Base-by-base conservation (phyloP, 2,113 vertebrate species). In the Gracilinanus agilis region DNA sequence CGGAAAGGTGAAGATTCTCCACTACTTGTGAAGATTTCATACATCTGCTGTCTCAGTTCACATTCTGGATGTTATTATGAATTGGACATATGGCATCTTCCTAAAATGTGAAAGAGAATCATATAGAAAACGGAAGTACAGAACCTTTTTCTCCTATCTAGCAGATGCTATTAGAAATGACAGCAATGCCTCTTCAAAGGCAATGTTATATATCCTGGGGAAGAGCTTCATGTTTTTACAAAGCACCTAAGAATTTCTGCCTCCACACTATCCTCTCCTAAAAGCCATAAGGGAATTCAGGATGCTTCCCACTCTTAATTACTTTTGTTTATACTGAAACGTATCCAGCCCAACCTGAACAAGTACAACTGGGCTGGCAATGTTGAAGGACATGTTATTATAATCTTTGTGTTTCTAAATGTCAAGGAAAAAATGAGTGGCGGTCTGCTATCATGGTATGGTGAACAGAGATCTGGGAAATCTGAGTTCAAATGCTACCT, bases 81-180 rank as follows among this genome's bases (percentile, higher is more conserved):
- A 21, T 49, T 92, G 94, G 92, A 89, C 34, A 92, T 61, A 90
- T 29, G 88, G 88, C 44, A 54, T 94, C 19, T 67, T 44, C 88
- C 44, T 90, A 83, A 83, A 94, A 94, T 89, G 90, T 91, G 90
- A 94, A 97, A 94, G 90, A 90, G 96, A 96, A 90, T 58, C 96
- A 92, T 75, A 13, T 44, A n/a, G 24, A 44, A 44, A 94, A 90
- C 75, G 1, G 21, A 94, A 96, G 67, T 34, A 16, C n/a, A 58
- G 8, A 54, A 88, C 53, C 53, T 8, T 9, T 88, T 94, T 96
- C 83, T 95, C 61, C 89, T 54, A 67, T 40, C 34, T 75, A 92
- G 67, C 55, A 95, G 90, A 95, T 91, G 11, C 21, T 90, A 3
- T 1, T 83, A 44, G 92, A 96, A 83, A 23, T 90, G 34, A 53